Conservation (phyloP, 2,797 vertebrate species). For the Myiothlypis coronata region DNA sequence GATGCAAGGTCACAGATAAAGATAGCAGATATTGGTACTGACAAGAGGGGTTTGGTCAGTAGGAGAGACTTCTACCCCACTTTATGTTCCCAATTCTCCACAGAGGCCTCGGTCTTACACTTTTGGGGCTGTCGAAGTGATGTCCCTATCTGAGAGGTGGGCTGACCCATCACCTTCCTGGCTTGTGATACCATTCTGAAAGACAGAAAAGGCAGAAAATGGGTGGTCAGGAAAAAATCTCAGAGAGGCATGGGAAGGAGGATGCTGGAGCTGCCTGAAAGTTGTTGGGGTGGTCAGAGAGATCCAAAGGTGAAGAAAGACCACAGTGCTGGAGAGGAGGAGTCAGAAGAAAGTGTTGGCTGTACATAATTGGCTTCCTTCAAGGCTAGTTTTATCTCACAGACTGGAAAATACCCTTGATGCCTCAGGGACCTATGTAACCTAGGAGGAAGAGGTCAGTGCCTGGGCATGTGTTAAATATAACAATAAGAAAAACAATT, state of each 20-base stretch:
- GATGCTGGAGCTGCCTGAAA: not conserved
- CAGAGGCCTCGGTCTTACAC: accelerated
- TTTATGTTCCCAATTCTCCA: not conserved
- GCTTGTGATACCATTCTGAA: not conserved
- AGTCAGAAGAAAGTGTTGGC: not conserved
- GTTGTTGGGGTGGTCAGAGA: not conserved
- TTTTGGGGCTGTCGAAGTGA: accelerated
- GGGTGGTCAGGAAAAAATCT: not conserved
- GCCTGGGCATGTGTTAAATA: not conserved
- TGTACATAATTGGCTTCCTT: not conserved
- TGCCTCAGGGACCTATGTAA: not conserved
- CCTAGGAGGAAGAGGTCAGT: not conserved
- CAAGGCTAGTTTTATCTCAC: not conserved
- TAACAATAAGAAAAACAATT: not conserved
- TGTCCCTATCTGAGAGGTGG: not conserved
- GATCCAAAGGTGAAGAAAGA: not conserved
- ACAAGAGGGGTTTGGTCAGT: not conserved
- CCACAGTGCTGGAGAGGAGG: not conserved
- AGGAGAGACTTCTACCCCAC: not conserved
- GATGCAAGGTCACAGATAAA: not conserved
- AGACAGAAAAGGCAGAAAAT: not conserved
- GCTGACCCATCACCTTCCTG: not conserved
- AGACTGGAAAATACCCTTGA: not conserved
- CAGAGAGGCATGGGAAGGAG: not conserved
- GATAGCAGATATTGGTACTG: not conserved